Base-by-base conservation (phyloP, 2,113 vertebrate species). In the Platycercus adscitus region DNA sequence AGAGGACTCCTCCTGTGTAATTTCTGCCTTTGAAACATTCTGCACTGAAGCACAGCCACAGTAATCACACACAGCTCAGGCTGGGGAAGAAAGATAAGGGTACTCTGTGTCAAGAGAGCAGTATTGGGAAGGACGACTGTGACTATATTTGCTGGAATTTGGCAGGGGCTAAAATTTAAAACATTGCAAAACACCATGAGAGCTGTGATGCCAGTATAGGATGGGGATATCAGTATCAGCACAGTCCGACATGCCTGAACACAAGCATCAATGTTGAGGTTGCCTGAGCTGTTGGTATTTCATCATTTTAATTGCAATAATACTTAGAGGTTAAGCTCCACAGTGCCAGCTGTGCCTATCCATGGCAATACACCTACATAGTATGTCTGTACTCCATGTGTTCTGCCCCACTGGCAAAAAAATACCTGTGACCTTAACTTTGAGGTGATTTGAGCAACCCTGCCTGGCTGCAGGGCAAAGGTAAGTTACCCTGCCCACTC, bases 231-330 rank as follows among this genome's bases (percentile, higher is more conserved):
- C 69, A 41, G 86, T 49, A 91, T 73, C 89, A 93, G 66, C 85
- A 39, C 25, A 89, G 89, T 33, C 75, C 2, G 2, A 87, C 94
- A 39, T 95, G 96, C 87, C 95, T 76, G 50, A 94, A 92, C 94
- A 92, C 43, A 83, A 29, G 75, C 24, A 5, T 81, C 66, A 7
- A 33, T 41, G 76, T 61, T 1, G 4, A 86, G 41, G 88, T 70
- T 66, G 72, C 78, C 66, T 89, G 23, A 3, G 13, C 70, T 92
- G 53, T 58, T 89, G 58, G 7, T 83, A 39, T 96, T 96, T 91
- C 91, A 91, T 91, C 35, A 81, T 86, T 80, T 86, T 91, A 92
- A 91, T 87, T 94, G 89, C 81, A 89, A 3, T 89, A 91, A 79
- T 71, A 93, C 35, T 69, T 91, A 81, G 86, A 89, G 83, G 81